These are phyloP conservation scores for Brachyptera risi DNA, from an alignment of 2,888 invertebrate species.

Conservation along the genomic window DNA sequence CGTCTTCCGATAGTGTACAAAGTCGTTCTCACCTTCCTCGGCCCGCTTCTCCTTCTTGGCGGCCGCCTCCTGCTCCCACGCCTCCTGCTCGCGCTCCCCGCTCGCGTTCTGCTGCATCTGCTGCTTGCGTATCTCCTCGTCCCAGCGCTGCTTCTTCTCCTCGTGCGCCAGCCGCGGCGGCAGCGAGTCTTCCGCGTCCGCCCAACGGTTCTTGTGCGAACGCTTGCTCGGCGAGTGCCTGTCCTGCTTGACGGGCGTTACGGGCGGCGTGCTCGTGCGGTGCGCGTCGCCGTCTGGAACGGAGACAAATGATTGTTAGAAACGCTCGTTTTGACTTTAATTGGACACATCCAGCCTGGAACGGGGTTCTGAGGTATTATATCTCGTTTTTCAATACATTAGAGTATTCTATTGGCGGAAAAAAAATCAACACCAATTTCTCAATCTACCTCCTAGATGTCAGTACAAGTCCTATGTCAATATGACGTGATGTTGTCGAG, in stretches of 20 bases:
- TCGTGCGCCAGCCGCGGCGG: neutral
- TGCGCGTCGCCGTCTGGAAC: conserved; percentile 26
- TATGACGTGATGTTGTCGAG: too few species aligned
- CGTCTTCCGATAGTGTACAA: too few species aligned
- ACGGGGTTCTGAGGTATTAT: too few species aligned
- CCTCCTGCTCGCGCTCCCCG: neutral
- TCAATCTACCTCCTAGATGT: too few species aligned
- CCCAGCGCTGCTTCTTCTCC: conserved; percentile 13
- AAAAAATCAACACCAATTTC: too few species aligned
- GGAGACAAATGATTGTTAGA: neutral
- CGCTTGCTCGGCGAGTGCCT: neutral
- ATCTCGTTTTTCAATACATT: too few species aligned
- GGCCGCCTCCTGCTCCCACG: neutral
- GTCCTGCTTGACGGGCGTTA: neutral
- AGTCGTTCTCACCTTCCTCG: too few species aligned
- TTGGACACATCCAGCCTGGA: too few species aligned
- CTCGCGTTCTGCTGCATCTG: neutral
- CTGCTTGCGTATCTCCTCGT: conserved; percentile 15
- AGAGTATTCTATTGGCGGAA: too few species aligned
- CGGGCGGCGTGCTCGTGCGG: conserved; percentile 43
- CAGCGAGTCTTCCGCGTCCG: neutral
- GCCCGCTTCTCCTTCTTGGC: neutral
- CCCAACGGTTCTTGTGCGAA: conserved; percentile 16
- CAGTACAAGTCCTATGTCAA: too few species aligned
- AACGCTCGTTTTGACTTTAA: too few species aligned